Evolutionary conservation across 2,888 invertebrate species (phyloP).

Genomic region (Calameuta idolon): DNA sequence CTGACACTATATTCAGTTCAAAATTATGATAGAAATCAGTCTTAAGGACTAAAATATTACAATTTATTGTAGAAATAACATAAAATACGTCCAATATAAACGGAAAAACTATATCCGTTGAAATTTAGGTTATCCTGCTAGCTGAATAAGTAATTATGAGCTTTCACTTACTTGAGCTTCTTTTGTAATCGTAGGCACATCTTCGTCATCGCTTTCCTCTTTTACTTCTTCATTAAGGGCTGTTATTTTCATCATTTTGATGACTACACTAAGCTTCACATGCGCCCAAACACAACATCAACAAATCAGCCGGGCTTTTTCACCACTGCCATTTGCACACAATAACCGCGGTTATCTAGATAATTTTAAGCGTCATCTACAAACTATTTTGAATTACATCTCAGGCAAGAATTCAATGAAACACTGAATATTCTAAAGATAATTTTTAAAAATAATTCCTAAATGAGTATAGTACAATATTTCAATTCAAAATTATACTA

Average conservation of each 20-base stretch:
- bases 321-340: neutral
- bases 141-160: neutral
- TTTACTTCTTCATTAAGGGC: constrained; percentile 76
- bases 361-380: neutral
- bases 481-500: neutral
- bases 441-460: neutral
- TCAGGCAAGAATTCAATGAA: neutral
- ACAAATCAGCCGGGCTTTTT: constrained; percentile 32
- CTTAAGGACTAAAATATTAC: neutral
- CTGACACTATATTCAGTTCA: neutral
- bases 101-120: neutral
- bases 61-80: neutral
- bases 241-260: constrained; percentile 73
- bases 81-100: neutral
- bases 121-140: neutral
- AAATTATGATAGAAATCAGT: neutral
- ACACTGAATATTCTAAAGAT: neutral
- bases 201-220: constrained; percentile 73
- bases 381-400: neutral
- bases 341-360: constrained; percentile 5
- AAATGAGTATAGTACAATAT: neutral
- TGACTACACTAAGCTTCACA: constrained; percentile 11
- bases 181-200: constrained; percentile 70
- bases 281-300: constrained; percentile 19
- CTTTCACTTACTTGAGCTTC: constrained; percentile 70